phyloP scores from a whole-genome alignment of 2,888 invertebrate species.

The Ennomos quercinarius region DNA sequence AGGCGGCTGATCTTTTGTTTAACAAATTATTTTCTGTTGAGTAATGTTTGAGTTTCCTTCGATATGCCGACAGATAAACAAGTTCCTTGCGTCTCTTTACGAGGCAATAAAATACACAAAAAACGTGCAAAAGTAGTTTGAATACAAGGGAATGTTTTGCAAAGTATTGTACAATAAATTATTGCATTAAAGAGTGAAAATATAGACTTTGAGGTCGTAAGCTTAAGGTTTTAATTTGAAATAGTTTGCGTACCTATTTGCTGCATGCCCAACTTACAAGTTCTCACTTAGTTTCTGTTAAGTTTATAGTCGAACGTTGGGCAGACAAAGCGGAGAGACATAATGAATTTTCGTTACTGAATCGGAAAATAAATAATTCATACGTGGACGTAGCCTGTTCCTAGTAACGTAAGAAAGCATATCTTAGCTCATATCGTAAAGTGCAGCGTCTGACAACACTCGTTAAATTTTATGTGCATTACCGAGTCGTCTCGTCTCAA shows the following conservation, averaged over 20 bases:
- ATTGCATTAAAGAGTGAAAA: conserved; percentile 57
- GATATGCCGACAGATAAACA: conserved; percentile 25
- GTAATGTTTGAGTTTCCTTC: conserved; percentile 20
- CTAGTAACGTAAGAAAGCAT: conserved; percentile 74
- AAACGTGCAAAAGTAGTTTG: conserved; percentile 31
- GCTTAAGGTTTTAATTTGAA: conserved; percentile 49
- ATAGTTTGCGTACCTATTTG: conserved; percentile 47
- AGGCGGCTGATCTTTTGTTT: conserved; percentile 51
- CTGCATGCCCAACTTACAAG: conserved; percentile 56
- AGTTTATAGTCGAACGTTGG: conserved; percentile 54
- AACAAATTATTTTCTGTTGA: conserved; percentile 49
- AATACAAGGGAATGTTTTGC: conserved; percentile 33
- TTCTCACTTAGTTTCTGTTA: conserved; percentile 61
- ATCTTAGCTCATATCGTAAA: conserved; percentile 80
- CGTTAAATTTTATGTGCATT: conserved; percentile 77
- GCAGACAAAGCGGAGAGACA: conserved; percentile 61
- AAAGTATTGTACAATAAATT: conserved; percentile 48
- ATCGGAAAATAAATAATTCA: conserved; percentile 81
- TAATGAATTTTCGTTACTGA: conserved; percentile 72
- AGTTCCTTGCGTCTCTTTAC: conserved; percentile 21
- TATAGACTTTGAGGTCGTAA: conserved; percentile 43
- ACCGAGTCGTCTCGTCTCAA: conserved; percentile 71
- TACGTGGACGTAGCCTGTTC: conserved; percentile 64
- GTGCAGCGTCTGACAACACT: conserved; percentile 74
- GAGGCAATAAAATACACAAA: conserved; percentile 24